Evolutionary conservation across 1,140 invertebrate species (phyloP).

Genomic region (Drosophila leontia): DNA sequence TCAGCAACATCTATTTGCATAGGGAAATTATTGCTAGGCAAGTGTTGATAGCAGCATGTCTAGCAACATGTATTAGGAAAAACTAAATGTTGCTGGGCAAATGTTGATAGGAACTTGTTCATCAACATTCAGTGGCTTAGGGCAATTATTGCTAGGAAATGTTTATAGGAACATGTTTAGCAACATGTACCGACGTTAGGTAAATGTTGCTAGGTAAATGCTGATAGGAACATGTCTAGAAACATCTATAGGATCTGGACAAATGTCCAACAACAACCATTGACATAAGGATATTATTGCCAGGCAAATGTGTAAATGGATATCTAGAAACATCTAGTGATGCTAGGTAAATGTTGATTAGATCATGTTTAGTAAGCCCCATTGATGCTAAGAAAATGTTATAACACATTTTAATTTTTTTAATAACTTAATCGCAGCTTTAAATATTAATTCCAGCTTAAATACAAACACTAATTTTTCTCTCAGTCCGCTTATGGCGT

Average conservation of each 20-base stretch:
- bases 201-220: neutral
- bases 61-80: neutral
- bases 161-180: neutral
- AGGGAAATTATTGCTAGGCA: neutral
- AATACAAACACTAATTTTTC: neutral
- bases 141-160: neutral
- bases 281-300: no score
- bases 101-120: neutral
- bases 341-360: neutral
- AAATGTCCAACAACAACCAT: neutral
- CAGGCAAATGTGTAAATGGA: neutral
- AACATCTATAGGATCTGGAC: neutral
- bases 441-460: neutral
- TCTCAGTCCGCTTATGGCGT: constrained; percentile 3
- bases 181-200: neutral
- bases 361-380: no score
- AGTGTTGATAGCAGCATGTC: neutral
- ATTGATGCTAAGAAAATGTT: neutral
- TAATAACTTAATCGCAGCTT: neutral
- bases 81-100: neutral
- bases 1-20: neutral
- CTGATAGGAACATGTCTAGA: no score
- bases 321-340: neutral
- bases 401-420: no score
- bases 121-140: neutral